Percentiles rank a stretch among this genome's conserved stretches.
Conservation (phyloP, 2,888 invertebrate species). For the Spatulosminthurus flaviceps region DNA sequence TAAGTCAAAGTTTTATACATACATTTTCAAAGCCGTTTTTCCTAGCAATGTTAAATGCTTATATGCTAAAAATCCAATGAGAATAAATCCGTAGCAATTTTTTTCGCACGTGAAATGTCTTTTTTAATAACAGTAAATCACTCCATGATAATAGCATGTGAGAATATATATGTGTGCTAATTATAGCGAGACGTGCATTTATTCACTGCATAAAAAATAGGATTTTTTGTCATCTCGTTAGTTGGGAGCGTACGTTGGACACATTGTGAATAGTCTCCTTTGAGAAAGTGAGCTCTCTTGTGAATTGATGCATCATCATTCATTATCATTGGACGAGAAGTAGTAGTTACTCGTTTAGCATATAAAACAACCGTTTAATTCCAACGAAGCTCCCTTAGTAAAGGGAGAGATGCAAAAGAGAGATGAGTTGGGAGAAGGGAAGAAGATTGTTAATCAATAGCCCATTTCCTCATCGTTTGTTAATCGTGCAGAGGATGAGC, state of each 20-base stretch:
- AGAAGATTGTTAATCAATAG: slow-evolving; percentile 41
- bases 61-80: too few relatives aligned
- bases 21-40: too few relatives aligned
- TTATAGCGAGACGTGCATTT: too few relatives aligned
- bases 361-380: slow-evolving; percentile 15
- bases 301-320: slow-evolving; percentile 14
- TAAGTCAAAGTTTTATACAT: too few relatives aligned
- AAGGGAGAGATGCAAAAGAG: not conserved
- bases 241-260: not conserved
- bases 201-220: too few relatives aligned
- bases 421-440: not conserved
- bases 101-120: too few relatives aligned
- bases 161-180: too few relatives aligned
- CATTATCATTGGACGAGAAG: not conserved
- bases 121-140: too few relatives aligned
- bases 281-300: not conserved
- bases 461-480: slow-evolving; percentile 38
- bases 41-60: too few relatives aligned
- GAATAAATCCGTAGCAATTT: too few relatives aligned
- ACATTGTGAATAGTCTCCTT: not conserved
- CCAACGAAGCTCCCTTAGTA: not conserved
- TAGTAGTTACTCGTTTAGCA: slow-evolving; percentile 18
- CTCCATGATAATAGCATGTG: too few relatives aligned
- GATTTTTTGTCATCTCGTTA: too few relatives aligned
- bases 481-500: not conserved